Evolutionary conservation across 2,113 vertebrate genomes (phyloP).

Genomic region (Xiphorhynchus elegans): DNA sequence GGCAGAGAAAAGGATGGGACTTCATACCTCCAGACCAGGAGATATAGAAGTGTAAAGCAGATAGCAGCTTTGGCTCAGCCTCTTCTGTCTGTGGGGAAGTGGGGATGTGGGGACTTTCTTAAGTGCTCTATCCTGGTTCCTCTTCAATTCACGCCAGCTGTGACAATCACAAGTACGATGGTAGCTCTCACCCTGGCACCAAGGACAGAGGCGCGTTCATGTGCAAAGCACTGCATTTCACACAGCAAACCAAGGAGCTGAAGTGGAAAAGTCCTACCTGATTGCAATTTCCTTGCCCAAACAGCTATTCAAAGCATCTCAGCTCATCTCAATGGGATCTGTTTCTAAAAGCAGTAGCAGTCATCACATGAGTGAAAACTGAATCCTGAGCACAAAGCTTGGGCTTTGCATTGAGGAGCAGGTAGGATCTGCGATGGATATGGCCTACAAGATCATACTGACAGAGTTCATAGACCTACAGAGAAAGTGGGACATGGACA

Average conservation of each 20-base stretch:
- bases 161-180: not conserved
- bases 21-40: not conserved
- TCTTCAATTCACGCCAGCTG: not conserved
- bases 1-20: not conserved
- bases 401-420: not conserved
- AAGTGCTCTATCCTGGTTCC: not conserved
- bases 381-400: not conserved
- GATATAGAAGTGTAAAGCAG: not conserved
- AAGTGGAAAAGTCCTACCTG: not conserved
- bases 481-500: not conserved
- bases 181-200: not conserved
- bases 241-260: not conserved
- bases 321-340: not conserved
- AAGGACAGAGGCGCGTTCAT: fast-evolving
- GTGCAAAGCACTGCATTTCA: not conserved
- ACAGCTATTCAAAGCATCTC: not conserved
- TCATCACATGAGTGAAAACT: not conserved
- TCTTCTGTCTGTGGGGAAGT: not conserved
- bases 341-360: not conserved
- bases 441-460: not conserved
- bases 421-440: not conserved
- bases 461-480: not conserved
- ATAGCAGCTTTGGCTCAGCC: not conserved
- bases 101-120: not conserved
- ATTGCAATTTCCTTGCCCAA: not conserved